A percentile compares a stretch with the other conserved stretches of the same genome.
These are phyloP conservation scores for Champsocephalus esox DNA, from an alignment of 2,797 vertebrate species.

Conservation along the genomic window DNA sequence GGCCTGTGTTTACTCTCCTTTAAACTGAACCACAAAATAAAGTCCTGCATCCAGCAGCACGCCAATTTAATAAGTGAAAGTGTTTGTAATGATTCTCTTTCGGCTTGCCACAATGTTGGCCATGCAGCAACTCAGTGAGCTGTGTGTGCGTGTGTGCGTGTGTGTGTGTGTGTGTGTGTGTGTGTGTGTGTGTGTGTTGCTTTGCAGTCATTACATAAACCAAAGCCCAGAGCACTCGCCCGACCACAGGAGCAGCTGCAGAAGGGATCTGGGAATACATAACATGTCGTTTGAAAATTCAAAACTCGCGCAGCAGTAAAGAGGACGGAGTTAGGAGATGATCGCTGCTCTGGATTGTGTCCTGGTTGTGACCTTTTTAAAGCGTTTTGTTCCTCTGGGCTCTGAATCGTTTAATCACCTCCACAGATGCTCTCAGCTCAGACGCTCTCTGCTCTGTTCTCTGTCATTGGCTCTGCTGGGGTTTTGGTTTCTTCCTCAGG, in stretches of 20 bases:
- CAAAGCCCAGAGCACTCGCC: constrained; percentile 72
- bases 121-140: constrained; percentile 66
- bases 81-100: constrained; percentile 71
- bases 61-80: constrained; percentile 67
- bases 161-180: constrained; percentile 33
- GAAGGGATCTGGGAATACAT: constrained; percentile 69
- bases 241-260: constrained; percentile 76
- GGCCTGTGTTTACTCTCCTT: constrained; percentile 19
- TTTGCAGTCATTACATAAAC: constrained; percentile 80
- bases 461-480: constrained; percentile 18
- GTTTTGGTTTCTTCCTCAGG: constrained; percentile 29
- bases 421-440: constrained; percentile 47
- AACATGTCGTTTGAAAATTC: constrained; percentile 68
- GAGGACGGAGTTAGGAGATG: constrained; percentile 34
- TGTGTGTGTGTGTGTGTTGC: constrained; percentile 32
- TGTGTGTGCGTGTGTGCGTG: constrained; percentile 27
- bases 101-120: constrained; percentile 55
- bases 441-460: constrained; percentile 6
- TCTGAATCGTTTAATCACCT: constrained; percentile 41
- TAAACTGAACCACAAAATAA: constrained; percentile 52
- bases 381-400: neutral
- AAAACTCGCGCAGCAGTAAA: constrained; percentile 44
- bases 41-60: constrained; percentile 49
- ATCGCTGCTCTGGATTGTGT: constrained; percentile 43
- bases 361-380: constrained; percentile 47